Evolutionary conservation across 2,888 invertebrate species (phyloP), one percentile per base, ranked within the genome.

Genomic region (Rotaria socialis): DNA sequence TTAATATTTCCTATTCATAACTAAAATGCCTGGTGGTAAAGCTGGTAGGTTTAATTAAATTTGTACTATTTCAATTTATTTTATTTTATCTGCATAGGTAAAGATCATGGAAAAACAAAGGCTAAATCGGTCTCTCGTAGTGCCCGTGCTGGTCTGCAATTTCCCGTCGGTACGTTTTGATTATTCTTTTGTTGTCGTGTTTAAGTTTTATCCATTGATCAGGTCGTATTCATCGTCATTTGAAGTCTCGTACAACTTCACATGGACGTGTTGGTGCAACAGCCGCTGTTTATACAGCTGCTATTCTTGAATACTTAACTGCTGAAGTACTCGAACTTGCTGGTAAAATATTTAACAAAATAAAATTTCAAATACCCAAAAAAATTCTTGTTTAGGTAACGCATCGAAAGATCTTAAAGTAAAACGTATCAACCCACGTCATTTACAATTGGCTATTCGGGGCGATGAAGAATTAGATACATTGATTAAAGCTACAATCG

Each of bases 331-430:
- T 87, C 5, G 87, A 87, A 80, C 35, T 84, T 27, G 84, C 50
- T 56, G 47, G 43, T 47, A 24, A 22, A 16, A 35, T 1, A 41
- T 4, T 35, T 10, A 27, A 4, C 27, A 5, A 1, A 35, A 60
- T 24, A 4, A 35, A 35, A 35, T 35, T 35, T 35, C 2, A 35
- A 35, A 35, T 35, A 35, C 35, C 35, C 35, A 35, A 35, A 35
- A 35, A 35, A 35, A 35, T 35, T 35, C 35, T 35, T 35, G 35
- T 35, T 35, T 35, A 80, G 99, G 99, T 86, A 99, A 99, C 92
- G 99, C 99, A 86, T 97, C 97, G 89, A 99, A 99, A 92, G 99
- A 99, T 94, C 94, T 99, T 91, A 99, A 99, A 93, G 99, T 99
- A 89, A 99, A 99, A 93, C 96, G 99, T 93, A 99, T 99, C 91